Percentiles rank a stretch among this genome's conserved stretches.
Evolutionary conservation across 2,797 vertebrate species (phyloP).

Genomic region (Heteromormyrus szaboi): DNA sequence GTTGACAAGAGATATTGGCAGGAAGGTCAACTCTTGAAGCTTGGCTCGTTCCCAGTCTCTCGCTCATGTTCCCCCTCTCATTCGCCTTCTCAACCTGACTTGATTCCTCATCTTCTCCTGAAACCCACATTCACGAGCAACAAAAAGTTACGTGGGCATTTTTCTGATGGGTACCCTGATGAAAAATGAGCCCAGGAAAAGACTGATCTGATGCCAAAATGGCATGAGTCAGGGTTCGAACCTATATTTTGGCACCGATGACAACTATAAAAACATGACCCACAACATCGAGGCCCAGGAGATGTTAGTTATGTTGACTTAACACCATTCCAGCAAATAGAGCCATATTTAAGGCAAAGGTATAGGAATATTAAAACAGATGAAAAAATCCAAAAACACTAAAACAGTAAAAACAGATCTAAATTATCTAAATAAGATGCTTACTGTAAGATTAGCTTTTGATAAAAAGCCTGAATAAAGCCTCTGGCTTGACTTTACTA

Average conservation of each 20-base stretch:
- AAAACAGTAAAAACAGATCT: neutral
- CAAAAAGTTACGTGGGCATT: neutral
- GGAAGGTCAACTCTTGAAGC: slow-evolving; percentile 17
- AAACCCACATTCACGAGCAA: neutral
- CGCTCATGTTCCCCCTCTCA: neutral
- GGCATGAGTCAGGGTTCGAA: neutral
- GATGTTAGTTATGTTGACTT: neutral
- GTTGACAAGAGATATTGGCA: slow-evolving; percentile 25
- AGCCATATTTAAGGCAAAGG: neutral
- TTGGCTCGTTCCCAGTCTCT: neutral
- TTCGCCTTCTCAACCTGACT: neutral
- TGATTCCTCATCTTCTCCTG: neutral
- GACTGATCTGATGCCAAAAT: neutral
- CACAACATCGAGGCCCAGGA: neutral
- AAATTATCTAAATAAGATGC: neutral
- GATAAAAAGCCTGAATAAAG: neutral
- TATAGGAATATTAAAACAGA: neutral
- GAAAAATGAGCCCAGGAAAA: neutral
- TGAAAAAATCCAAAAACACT: neutral
- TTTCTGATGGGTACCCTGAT: neutral
- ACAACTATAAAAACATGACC: neutral
- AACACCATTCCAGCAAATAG: neutral
- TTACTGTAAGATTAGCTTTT: neutral
- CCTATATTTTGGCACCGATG: neutral
- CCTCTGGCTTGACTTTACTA: neutral